Conservation (phyloP, 1,140 invertebrate genomes). For the Gryllus bimaculatus region DNA sequence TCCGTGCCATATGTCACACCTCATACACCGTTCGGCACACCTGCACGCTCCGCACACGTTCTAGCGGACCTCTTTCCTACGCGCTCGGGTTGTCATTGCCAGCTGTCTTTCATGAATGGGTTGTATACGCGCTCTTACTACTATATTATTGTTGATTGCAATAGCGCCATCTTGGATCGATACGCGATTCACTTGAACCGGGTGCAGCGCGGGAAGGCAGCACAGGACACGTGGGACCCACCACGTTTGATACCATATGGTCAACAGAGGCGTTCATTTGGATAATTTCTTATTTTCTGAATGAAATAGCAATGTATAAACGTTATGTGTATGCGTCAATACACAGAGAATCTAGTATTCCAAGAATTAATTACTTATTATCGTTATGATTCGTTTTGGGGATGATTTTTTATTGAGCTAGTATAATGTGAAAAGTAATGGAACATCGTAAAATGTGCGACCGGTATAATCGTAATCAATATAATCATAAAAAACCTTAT, state of each 20-base stretch:
- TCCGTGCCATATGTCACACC: constrained; percentile 22
- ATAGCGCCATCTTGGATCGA: constrained; percentile 28
- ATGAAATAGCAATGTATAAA: too few species aligned
- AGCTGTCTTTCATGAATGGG: not conserved
- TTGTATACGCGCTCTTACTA: not conserved
- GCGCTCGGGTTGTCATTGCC: not conserved
- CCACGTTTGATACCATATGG: constrained; percentile 20
- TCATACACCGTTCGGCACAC: too few species aligned
- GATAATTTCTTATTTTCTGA: too few species aligned
- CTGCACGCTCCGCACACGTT: not conserved
- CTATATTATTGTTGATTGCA: not conserved
- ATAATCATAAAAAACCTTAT: too few species aligned
- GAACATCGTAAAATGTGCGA: too few species aligned
- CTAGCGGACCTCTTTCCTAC: not conserved
- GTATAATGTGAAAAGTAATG: too few species aligned
- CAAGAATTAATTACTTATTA: too few species aligned
- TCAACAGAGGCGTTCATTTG: not conserved
- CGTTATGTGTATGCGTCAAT: too few species aligned
- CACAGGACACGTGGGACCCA: constrained; percentile 21
- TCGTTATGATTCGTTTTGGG: too few species aligned
- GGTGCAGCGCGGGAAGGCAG: constrained; percentile 14
- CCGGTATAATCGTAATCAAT: too few species aligned
- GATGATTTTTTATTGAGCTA: too few species aligned
- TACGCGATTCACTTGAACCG: constrained; percentile 19
- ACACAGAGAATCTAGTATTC: too few species aligned